Evolutionary conservation across 2,888 invertebrate genomes (phyloP).

Genomic region (Macropis europaea): DNA sequence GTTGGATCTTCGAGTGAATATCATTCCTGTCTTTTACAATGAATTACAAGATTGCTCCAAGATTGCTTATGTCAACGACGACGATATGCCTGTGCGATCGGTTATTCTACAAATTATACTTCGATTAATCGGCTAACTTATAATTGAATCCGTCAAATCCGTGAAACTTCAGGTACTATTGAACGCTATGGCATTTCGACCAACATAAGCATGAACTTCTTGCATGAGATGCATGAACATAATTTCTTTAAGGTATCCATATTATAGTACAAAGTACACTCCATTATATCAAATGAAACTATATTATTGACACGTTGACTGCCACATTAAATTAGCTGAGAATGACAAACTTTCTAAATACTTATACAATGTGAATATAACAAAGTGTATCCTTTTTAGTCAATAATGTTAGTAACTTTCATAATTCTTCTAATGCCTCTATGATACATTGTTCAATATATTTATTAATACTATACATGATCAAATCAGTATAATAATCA

Average conservation of each 20-base stretch:
- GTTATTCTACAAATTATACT: slow-evolving; percentile 41
- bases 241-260: not conserved
- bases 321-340: too few species aligned
- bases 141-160: slow-evolving; percentile 59
- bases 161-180: slow-evolving; percentile 20
- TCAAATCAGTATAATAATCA: slow-evolving; percentile 45
- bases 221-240: not conserved
- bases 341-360: too few species aligned
- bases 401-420: too few species aligned
- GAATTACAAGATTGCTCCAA: slow-evolving; percentile 21
- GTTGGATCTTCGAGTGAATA: slow-evolving; percentile 27
- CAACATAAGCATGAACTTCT: not conserved
- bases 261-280: not conserved
- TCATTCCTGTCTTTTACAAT: slow-evolving; percentile 39
- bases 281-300: too few species aligned
- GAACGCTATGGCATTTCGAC: slow-evolving; percentile 41
- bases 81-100: slow-evolving; percentile 29
- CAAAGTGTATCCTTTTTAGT: too few species aligned
- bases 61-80: slow-evolving; percentile 40
- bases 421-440: too few species aligned
- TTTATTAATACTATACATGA: too few species aligned
- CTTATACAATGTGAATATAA: too few species aligned
- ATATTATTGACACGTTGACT: too few species aligned
- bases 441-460: too few species aligned
- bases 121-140: slow-evolving; percentile 59